Conservation (phyloP, 2,797 vertebrate genomes). For the Choloepus didactylus region DNA sequence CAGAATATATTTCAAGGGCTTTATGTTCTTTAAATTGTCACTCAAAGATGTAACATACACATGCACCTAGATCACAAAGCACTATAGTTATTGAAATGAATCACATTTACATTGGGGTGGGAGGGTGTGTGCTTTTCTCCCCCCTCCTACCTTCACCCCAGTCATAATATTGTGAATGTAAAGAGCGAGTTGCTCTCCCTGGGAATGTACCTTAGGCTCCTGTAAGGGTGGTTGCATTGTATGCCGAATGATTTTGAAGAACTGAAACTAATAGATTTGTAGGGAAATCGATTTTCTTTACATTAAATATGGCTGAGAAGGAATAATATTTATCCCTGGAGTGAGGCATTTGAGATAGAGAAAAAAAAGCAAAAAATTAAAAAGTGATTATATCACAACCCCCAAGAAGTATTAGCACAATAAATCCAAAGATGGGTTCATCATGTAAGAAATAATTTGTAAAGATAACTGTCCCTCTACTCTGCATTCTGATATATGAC, state of each 20-base stretch:
- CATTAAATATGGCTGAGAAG: constrained; percentile 40
- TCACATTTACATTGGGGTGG: neutral
- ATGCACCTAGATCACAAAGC: neutral
- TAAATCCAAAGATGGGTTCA: constrained; percentile 63
- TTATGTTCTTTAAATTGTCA: neutral
- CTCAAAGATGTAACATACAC: neutral
- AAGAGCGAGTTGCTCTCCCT: constrained; percentile 13
- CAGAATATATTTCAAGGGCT: constrained; percentile 19
- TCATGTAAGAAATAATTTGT: constrained; percentile 69
- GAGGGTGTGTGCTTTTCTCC: constrained; percentile 79
- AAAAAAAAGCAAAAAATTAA: neutral
- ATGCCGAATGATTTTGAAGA: constrained; percentile 56
- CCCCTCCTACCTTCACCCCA: neutral
- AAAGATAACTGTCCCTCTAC: constrained; percentile 44
- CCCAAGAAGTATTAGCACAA: constrained; percentile 68
- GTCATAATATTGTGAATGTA: neutral
- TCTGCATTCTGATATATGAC: constrained; percentile 38
- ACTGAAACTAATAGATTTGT: constrained; percentile 62
- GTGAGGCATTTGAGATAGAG: constrained; percentile 63
- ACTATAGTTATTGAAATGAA: constrained; percentile 10
- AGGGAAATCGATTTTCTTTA: constrained; percentile 29
- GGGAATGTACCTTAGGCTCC: neutral
- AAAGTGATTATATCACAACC: constrained; percentile 69
- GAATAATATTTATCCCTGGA: constrained; percentile 63
- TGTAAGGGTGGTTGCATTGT: constrained; percentile 30